Conservation (phyloP, 2,797 vertebrate species). For the Discoglossus pictus region DNA sequence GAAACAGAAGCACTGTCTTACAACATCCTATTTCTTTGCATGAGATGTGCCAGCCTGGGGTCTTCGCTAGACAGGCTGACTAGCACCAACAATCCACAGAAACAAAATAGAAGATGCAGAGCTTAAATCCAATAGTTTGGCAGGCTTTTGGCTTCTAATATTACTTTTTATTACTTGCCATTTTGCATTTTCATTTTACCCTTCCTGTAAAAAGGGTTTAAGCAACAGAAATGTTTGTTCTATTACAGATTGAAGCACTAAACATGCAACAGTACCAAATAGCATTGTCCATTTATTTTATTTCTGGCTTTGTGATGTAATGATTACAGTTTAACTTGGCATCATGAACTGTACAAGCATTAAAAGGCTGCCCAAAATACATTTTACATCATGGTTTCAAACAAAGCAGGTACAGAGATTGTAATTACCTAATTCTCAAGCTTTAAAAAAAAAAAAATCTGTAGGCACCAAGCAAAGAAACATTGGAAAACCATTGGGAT, state of each 20-base stretch:
- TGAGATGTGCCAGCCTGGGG: too few relatives aligned
- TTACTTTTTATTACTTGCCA: too few relatives aligned
- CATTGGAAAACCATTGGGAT: slow-evolving; percentile 50
- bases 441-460: slow-evolving; percentile 64
- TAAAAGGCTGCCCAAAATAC: slow-evolving; percentile 65
- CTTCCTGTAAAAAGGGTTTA: too few relatives aligned
- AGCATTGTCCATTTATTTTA: slow-evolving; percentile 65
- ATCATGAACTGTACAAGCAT: slow-evolving; percentile 73
- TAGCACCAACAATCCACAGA: too few relatives aligned
- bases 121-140: too few relatives aligned
- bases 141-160: too few relatives aligned
- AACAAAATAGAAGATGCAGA: too few relatives aligned
- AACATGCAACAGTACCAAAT: neutral
- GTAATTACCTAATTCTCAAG: slow-evolving; percentile 65
- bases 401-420: slow-evolving; percentile 68
- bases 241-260: neutral
- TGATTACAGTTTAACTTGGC: slow-evolving; percentile 66
- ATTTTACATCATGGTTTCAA: slow-evolving; percentile 72
- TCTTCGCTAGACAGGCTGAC: too few relatives aligned
- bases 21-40: too few relatives aligned
- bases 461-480: slow-evolving; percentile 71
- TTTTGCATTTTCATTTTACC: too few relatives aligned
- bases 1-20: too few relatives aligned
- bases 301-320: slow-evolving; percentile 65
- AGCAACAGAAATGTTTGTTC: too few relatives aligned